Base-by-base conservation (phyloP, 2,113 vertebrate genomes). In the Podocnemis expansa region DNA sequence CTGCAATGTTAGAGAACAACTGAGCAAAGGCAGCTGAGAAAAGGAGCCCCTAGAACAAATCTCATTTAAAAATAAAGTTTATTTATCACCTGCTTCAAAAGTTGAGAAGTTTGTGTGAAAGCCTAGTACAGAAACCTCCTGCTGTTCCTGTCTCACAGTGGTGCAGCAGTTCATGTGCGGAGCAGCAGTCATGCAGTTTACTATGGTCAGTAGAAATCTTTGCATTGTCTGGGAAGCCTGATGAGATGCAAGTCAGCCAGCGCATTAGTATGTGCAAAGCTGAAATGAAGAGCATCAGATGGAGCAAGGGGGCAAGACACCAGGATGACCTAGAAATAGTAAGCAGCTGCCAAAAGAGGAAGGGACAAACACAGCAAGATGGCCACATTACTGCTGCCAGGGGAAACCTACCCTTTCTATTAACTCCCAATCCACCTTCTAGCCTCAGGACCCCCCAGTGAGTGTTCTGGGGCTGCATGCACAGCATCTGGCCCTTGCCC, bases 51-150 rank as follows among this genome's bases (percentile, higher is more conserved):
- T 88, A 86, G 76, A 92, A 95, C 85, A 58, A 92, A 78, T 89
- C 56, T 92, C 91, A 31, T 90, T 95, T 92, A 97, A 95, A 97
- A 96, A 96, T 96, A 96, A 95, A 97, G 91, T 93, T 91, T 96
- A 76, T 97, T 87, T 58, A 78, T 85, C 89, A 89, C 91, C 82
- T 78, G 89, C 89, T 96, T 97, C 96, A 95, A 93, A 97, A 96
- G 94, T 95, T 89, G 86, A 94, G 94, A 94, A 90, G 78, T 80
- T 56, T 70, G 93, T 94, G 94, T 89, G 52, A 52, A 58, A 86
- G n/a, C 93, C 92, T 79, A 81, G 76, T 89, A 96, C 75, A 94
- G 96, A 94, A 96, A 86, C 86, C 91, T 95, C 94, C 78, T 81
- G 92, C 95, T 81, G 92, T 80, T 84, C 80, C 58, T 43, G 16